These are phyloP conservation scores for Ophion obscuratus DNA, from an alignment of 2,888 invertebrate species.

Conservation along the genomic window DNA sequence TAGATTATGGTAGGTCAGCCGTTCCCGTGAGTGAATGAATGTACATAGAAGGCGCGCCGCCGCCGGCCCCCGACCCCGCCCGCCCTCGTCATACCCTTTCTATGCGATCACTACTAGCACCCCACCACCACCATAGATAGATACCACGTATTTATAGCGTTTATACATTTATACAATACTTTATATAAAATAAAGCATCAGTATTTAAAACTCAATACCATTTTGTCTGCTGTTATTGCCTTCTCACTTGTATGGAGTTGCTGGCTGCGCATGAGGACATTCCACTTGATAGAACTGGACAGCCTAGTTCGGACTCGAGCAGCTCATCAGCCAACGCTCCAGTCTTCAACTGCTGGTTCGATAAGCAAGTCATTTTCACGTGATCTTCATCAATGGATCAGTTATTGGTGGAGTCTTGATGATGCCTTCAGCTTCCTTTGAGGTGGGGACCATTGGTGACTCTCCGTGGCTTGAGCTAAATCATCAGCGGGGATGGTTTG, in stretches of 20 bases:
- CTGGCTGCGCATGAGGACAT: no score
- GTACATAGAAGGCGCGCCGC: conserved; percentile 84
- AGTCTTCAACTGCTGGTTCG: no score
- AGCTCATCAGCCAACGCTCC: no score
- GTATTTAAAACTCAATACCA: conserved; percentile 82
- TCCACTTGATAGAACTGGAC: background rate
- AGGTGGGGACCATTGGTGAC: no score
- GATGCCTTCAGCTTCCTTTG: no score
- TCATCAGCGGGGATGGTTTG: background rate
- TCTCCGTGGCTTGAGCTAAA: no score
- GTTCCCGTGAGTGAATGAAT: conserved; percentile 83
- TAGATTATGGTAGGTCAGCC: conserved; percentile 84
- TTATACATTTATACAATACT: conserved; percentile 85
- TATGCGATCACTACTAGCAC: conserved; percentile 84
- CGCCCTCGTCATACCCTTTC: conserved; percentile 83
- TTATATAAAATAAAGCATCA: conserved; percentile 85
- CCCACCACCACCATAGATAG: conserved; percentile 84
- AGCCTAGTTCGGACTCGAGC: no score
- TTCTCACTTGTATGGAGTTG: no score
- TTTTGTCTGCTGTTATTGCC: conserved; percentile 1
- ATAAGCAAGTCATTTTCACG: no score
- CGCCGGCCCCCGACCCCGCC: conserved; percentile 83
- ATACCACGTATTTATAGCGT: conserved; percentile 84
- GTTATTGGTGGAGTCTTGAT: no score
- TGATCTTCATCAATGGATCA: no score